A percentile compares a stretch with the other conserved stretches of the same genome.
phyloP scores from a whole-genome alignment of 2,888 invertebrate genomes.

The Idaea dimidiata region DNA sequence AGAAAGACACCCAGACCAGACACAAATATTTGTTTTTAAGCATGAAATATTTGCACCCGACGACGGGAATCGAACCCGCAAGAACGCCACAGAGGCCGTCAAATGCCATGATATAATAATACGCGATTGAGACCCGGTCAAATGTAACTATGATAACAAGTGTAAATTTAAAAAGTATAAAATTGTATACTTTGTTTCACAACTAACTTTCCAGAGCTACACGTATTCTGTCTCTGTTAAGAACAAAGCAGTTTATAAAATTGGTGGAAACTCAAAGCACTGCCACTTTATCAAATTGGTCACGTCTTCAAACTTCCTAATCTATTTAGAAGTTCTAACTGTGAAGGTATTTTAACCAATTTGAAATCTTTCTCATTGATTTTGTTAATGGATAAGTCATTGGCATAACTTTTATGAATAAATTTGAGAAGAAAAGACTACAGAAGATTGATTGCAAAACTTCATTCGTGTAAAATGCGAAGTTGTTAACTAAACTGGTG shows the following conservation, averaged over 20 bases:
- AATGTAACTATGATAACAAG: too few relatives aligned
- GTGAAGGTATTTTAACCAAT: constrained; percentile 1
- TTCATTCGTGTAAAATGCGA: constrained; percentile 2
- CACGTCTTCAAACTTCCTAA: neutral
- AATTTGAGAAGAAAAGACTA: neutral
- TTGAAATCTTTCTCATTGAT: neutral
- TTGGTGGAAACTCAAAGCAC: neutral
- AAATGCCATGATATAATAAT: too few relatives aligned
- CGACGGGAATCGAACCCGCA: too few relatives aligned
- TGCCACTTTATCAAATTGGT: neutral
- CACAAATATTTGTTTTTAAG: too few relatives aligned
- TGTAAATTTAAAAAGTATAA: too few relatives aligned
- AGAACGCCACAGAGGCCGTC: too few relatives aligned
- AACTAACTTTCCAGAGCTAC: neutral
- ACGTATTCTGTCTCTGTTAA: neutral
- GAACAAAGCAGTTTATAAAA: neutral
- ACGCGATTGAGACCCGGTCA: too few relatives aligned
- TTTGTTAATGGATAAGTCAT: constrained; percentile 1
- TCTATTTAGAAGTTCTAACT: neutral
- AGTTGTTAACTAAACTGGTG: neutral
- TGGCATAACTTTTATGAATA: neutral
- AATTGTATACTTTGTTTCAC: neutral
- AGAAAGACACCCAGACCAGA: too few relatives aligned
- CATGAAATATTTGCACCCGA: too few relatives aligned
- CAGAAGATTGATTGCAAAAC: neutral